Base-by-base conservation (phyloP, 2,113 vertebrate species). In the Ophiodon elongatus region DNA sequence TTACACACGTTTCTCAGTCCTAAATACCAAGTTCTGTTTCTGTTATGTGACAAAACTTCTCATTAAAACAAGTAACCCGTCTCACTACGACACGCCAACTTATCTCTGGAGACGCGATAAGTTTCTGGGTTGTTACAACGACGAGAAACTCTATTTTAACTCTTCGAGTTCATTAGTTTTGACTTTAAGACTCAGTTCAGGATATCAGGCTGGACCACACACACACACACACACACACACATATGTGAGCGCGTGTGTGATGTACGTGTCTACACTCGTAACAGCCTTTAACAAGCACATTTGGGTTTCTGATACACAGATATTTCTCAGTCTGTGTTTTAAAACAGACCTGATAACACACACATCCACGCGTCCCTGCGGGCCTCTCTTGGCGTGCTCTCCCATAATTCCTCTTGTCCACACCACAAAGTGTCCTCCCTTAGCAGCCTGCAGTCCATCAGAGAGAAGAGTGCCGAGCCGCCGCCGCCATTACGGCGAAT, bases 391-490 rank as follows among this genome's bases (percentile, higher is more conserved):
- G 94, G 93, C 93, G 57, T 63, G 39, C 60, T 84, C 52, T 85
- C 76, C 80, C 73, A 91, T 86, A 80, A 88, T 94, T 90, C 83
- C 83, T 93, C 87, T 93, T 84, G 86, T 94, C 92, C 89, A 65
- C 72, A 85, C 79, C 81, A 92, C 92, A 94, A 94, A 94, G 86
- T 75, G 54, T 64, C 64, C 50, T 45, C 86, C 89, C 87, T 70
- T 70, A 83, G 56, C 50, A 66, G 75, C 66, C 88, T 74, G 83
- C 89, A 84, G 84, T 86, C 85, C 81, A 86, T 86, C 90, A 88
- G 84, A 90, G 88, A 81, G 77, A 70, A 79, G 84, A 82, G 91
- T 59, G 31, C 14, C 1, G 27, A 64, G 84, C 35, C 74, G 57
- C 79, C 83, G 66, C 70, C 78, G 31, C 86, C 87, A 90, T 89